phyloP scores from a whole-genome alignment of 2,113 vertebrate species.

The Daboia siamensis region DNA sequence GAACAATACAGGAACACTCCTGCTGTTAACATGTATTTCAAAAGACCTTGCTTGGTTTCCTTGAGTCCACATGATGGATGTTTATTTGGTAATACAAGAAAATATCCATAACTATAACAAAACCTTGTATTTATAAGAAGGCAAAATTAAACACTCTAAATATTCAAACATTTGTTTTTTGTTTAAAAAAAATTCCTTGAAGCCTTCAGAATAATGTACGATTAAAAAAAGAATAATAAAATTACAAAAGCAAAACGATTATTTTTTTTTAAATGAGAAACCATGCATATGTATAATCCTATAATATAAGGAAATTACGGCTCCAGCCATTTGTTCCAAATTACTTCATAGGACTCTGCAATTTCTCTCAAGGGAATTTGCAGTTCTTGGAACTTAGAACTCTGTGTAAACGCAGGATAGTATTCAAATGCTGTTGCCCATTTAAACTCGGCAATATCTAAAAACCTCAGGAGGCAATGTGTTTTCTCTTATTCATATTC shows the following conservation, averaged over 20 bases:
- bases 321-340: background rate
- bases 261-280: background rate
- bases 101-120: background rate
- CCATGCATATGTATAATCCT: background rate
- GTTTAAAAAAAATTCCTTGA: background rate
- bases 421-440: background rate
- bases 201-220: background rate
- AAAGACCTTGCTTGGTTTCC: constrained; percentile 30
- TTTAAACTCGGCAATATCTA: background rate
- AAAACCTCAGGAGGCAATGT: background rate
- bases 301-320: background rate
- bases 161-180: background rate
- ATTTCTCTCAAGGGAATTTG: background rate
- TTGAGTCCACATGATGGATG: constrained; percentile 7
- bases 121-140: background rate
- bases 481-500: background rate
- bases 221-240: background rate
- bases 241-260: background rate
- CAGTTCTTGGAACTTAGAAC: background rate
- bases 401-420: background rate
- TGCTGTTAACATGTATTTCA: constrained; percentile 31
- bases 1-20: background rate
- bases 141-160: background rate
- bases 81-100: background rate
- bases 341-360: background rate